These are phyloP conservation scores for Myotis yumanensis DNA, from an alignment of 2,113 vertebrate species.

Conservation along the genomic window DNA sequence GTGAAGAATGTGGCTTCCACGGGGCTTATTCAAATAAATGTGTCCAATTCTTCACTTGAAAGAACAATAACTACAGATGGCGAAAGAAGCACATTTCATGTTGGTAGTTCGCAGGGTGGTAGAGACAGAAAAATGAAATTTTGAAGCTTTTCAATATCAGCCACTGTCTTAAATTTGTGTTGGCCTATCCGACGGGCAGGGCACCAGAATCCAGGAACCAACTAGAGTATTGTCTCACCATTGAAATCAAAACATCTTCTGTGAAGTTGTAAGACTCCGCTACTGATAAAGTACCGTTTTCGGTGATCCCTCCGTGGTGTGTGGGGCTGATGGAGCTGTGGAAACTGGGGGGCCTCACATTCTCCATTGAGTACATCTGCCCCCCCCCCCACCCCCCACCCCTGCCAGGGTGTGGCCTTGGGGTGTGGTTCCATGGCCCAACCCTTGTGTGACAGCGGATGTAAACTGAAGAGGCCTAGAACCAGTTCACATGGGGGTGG, in stretches of 20 bases:
- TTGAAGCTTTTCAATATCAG: neutral
- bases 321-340: neutral
- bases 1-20: conserved; percentile 30
- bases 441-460: neutral
- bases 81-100: conserved; percentile 17
- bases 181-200: neutral
- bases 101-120: neutral
- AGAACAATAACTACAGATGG: neutral
- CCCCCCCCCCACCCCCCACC: neutral
- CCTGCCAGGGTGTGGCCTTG: neutral
- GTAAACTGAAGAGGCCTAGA: conserved; percentile 1
- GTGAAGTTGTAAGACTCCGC: neutral
- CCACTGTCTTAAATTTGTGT: neutral
- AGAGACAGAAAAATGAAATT: conserved; percentile 7
- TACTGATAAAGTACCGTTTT: neutral
- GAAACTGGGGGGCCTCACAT: neutral
- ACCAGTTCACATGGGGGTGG: neutral
- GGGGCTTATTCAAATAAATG: conserved; percentile 21
- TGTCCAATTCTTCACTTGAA: conserved; percentile 18
- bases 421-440: neutral
- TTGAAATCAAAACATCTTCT: neutral
- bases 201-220: neutral
- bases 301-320: neutral
- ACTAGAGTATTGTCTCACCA: neutral
- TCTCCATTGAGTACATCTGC: neutral